Percentiles rank a stretch among this genome's conserved stretches.
phyloP scores from a whole-genome alignment of 2,888 invertebrate genomes.

The Drosophila prostipennis region DNA sequence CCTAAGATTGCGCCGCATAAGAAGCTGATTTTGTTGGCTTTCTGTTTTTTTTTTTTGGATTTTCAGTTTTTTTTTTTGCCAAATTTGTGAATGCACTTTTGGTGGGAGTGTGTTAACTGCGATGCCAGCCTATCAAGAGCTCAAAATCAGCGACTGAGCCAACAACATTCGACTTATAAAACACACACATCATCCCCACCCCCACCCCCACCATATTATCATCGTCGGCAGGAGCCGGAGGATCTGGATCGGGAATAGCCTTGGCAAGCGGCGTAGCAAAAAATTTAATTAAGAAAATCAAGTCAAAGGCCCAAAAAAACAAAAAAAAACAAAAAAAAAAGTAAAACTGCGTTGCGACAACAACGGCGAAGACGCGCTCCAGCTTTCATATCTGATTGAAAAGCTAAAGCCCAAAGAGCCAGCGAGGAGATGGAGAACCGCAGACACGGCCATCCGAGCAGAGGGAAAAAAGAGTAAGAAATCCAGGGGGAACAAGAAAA shows the following conservation, averaged over 20 bases:
- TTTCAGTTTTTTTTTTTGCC: not conserved
- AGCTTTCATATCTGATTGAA: slow-evolving; percentile 80
- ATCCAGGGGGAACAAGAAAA: slow-evolving; percentile 32
- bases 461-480: slow-evolving; percentile 2
- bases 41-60: not conserved
- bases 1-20: slow-evolving; percentile 39
- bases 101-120: slow-evolving; percentile 79
- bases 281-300: slow-evolving; percentile 81
- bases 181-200: slow-evolving; percentile 66
- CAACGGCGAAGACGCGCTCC: slow-evolving; percentile 69
- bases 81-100: slow-evolving; percentile 35
- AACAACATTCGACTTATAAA: slow-evolving; percentile 71
- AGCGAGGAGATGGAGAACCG: slow-evolving; percentile 50
- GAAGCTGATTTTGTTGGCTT: slow-evolving; percentile 25
- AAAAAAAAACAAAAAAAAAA: slow-evolving; percentile 1
- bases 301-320: slow-evolving; percentile 57
- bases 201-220: slow-evolving; percentile 37
- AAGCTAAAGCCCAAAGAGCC: slow-evolving; percentile 70
- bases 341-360: slow-evolving; percentile 66
- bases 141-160: slow-evolving; percentile 70
- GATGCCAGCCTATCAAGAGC: slow-evolving; percentile 58
- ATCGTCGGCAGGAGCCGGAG: slow-evolving; percentile 35
- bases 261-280: slow-evolving; percentile 75
- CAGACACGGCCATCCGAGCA: slow-evolving; percentile 22
- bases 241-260: slow-evolving; percentile 57